A percentile compares a stretch with the other conserved stretches of the same genome.
Conservation (phyloP, 2,797 vertebrate species). For the Manis javanica region DNA sequence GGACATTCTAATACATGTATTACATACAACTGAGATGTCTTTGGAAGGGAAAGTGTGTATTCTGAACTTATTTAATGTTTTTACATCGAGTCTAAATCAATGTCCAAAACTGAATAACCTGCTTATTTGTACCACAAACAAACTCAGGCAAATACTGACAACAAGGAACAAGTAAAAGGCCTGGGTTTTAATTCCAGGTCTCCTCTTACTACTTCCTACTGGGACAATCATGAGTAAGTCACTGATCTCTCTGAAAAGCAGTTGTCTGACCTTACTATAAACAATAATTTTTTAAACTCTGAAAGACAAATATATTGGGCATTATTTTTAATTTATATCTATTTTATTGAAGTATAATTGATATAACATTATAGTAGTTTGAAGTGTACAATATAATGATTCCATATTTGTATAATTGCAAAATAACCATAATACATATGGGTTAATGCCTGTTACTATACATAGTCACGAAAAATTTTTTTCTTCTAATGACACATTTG, state of each 20-base stretch:
- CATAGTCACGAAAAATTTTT: no score
- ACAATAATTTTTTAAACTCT: slow-evolving; percentile 37
- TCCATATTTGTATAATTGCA: no score
- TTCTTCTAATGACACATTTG: no score
- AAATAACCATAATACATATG: no score
- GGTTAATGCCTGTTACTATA: no score
- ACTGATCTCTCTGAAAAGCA: slow-evolving; percentile 4
- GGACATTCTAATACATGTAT: background rate
- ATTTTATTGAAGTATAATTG: no score
- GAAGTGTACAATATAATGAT: no score
- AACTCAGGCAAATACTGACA: slow-evolving; percentile 26
- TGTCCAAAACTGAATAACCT: slow-evolving; percentile 21
- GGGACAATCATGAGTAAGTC: background rate
- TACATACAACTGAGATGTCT: background rate
- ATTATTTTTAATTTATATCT: background rate
- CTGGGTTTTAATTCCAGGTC: background rate
- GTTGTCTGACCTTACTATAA: background rate
- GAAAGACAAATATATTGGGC: background rate
- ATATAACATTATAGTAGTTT: no score
- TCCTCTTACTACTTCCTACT: background rate
- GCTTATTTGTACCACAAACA: slow-evolving; percentile 6
- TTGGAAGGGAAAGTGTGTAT: background rate
- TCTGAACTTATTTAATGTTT: slow-evolving; percentile 7
- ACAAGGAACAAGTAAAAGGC: background rate
- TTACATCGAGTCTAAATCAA: slow-evolving; percentile 14